Percentiles rank a stretch among this genome's conserved stretches.
Conservation (phyloP, 2,797 vertebrate species). For the Garrulus glandarius region DNA sequence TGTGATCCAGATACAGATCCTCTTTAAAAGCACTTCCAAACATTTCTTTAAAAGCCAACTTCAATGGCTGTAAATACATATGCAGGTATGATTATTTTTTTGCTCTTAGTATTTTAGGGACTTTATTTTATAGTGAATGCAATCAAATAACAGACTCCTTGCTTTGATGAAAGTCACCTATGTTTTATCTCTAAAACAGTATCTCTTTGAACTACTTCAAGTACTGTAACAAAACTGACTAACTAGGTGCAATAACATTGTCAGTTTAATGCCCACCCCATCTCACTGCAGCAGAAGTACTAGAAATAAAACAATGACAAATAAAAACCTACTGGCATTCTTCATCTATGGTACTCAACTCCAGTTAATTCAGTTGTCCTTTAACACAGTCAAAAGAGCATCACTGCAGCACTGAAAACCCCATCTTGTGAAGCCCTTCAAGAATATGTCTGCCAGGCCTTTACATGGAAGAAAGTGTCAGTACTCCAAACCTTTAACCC, state of each 20-base stretch:
- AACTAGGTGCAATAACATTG: background rate
- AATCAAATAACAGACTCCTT: background rate
- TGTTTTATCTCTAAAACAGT: background rate
- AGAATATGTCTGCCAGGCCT: background rate
- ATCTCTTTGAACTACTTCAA: background rate
- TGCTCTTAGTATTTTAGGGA: background rate
- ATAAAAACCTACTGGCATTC: background rate
- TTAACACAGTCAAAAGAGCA: background rate
- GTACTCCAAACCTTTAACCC: background rate
- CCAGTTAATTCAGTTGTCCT: background rate
- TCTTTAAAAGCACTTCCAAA: background rate
- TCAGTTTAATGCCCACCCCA: background rate
- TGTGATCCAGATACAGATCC: background rate
- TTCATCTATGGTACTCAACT: background rate
- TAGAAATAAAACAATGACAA: background rate
- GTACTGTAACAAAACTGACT: background rate
- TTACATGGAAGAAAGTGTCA: rapidly evolving
- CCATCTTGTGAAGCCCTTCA: background rate
- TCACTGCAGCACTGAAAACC: background rate
- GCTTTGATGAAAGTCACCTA: background rate
- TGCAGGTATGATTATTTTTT: background rate
- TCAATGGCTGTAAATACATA: background rate
- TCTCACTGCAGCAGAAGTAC: background rate
- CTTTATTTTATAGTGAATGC: background rate
- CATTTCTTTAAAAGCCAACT: background rate